Evolutionary conservation across 2,888 invertebrate species (phyloP).

Genomic region (Erebia aethiops): DNA sequence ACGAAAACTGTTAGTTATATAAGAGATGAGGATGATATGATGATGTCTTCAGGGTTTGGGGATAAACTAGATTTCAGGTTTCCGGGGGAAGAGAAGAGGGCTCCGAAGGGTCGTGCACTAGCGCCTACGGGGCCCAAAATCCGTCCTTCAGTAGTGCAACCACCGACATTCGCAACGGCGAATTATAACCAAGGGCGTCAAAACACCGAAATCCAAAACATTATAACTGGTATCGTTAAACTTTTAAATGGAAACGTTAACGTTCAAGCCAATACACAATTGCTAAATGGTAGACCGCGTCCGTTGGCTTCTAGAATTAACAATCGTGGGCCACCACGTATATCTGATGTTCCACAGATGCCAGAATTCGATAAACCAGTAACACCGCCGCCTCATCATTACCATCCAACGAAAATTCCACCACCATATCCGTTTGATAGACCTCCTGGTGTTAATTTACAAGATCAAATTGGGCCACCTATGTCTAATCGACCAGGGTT

Average conservation of each 20-base stretch:
- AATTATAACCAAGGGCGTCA: slow-evolving; percentile 75
- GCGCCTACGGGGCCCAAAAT: slow-evolving; percentile 87
- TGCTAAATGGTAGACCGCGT: slow-evolving; percentile 83
- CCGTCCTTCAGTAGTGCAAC: slow-evolving; percentile 79
- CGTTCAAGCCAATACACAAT: slow-evolving; percentile 89
- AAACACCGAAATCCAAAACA: slow-evolving; percentile 91
- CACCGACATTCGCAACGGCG: slow-evolving; percentile 80
- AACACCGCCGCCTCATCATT: slow-evolving; percentile 72
- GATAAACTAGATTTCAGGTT: slow-evolving; percentile 75
- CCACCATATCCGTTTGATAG: slow-evolving; percentile 91
- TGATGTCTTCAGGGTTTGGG: slow-evolving; percentile 68
- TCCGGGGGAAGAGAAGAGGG: slow-evolving; percentile 90
- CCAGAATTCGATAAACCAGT: slow-evolving; percentile 85
- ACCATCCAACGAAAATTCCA: slow-evolving; percentile 77
- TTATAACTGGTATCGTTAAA: slow-evolving; percentile 94
- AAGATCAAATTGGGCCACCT: slow-evolving; percentile 88
- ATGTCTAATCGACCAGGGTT: slow-evolving; percentile 83
- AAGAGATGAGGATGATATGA: slow-evolving; percentile 64
- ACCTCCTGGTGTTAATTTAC: slow-evolving; percentile 87
- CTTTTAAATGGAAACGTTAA: slow-evolving; percentile 94
- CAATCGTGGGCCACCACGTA: slow-evolving; percentile 94
- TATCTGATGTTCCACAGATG: slow-evolving; percentile 88
- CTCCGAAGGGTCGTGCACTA: slow-evolving; percentile 87
- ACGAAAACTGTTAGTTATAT: slow-evolving; percentile 76
- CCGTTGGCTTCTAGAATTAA: slow-evolving; percentile 92